A percentile compares a stretch with the other conserved stretches of the same genome.
phyloP scores from a whole-genome alignment of 2,797 vertebrate genomes.

The Setipinna tenuifilis region DNA sequence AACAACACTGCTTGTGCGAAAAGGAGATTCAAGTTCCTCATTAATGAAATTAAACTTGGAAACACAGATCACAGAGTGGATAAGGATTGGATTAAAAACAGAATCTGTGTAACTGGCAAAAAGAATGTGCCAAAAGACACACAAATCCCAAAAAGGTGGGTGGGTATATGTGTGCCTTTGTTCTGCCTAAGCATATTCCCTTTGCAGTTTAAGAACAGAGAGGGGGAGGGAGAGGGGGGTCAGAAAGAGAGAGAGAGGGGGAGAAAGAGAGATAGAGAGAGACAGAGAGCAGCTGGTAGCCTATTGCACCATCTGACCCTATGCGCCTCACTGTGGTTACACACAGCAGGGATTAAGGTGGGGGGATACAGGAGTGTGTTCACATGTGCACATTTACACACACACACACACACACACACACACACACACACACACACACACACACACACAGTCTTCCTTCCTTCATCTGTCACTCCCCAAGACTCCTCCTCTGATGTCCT shows the following conservation, averaged over 20 bases:
- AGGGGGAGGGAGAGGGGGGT: too few relatives aligned
- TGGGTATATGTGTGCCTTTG: constrained; percentile 2
- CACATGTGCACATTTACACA: constrained; percentile 47
- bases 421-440: not conserved
- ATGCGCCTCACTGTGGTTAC: constrained; percentile 46
- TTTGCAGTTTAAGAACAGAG: not conserved
- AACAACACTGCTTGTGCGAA: not conserved
- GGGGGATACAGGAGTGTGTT: constrained; percentile 7
- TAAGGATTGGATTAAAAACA: not conserved
- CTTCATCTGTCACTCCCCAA: not conserved
- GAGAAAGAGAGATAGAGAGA: constrained; percentile 19
- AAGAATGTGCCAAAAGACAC: not conserved
- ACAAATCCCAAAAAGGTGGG: not conserved
- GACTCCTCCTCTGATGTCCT: not conserved
- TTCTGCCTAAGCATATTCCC: not conserved
- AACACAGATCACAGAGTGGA: not conserved
- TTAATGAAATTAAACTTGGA: not conserved
- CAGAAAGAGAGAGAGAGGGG: not conserved
- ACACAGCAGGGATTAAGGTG: constrained; percentile 37
- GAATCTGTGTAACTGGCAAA: not conserved
- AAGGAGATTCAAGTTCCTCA: not conserved
- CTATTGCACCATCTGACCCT: constrained; percentile 69
- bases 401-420: not conserved
- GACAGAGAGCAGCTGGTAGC: constrained; percentile 67
- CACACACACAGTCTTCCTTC: not conserved